phyloP scores from a whole-genome alignment of 2,888 invertebrate species.

The Athrips mouffetella region DNA sequence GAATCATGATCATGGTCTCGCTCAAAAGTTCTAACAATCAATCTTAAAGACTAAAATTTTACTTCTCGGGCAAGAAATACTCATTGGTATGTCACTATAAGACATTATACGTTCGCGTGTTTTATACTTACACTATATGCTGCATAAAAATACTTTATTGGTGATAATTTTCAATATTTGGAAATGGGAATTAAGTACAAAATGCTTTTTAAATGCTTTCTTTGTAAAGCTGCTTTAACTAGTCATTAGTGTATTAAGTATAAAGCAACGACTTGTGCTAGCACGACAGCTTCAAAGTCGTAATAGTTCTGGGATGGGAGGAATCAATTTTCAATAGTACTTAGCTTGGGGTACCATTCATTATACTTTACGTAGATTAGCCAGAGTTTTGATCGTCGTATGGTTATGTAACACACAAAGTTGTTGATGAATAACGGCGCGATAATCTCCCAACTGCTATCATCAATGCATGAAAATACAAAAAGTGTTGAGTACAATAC shows the following conservation, averaged over 20 bases:
- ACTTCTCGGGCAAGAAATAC: not conserved
- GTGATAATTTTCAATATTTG: not conserved
- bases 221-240: not conserved
- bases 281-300: too few relatives aligned
- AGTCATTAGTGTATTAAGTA: conserved; percentile 22
- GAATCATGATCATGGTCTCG: too few relatives aligned
- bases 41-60: not conserved
- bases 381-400: too few relatives aligned
- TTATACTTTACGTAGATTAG: too few relatives aligned
- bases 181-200: conserved; percentile 7
- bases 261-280: too few relatives aligned
- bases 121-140: not conserved
- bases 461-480: too few relatives aligned
- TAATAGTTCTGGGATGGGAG: not conserved
- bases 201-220: conserved; percentile 11
- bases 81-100: not conserved
- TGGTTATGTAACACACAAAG: too few relatives aligned
- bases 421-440: too few relatives aligned
- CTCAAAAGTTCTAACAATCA: not conserved
- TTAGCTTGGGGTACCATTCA: too few relatives aligned
- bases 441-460: too few relatives aligned
- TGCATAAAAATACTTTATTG: not conserved
- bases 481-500: too few relatives aligned
- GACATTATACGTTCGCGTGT: not conserved
- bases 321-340: too few relatives aligned